Percentiles rank a stretch among this genome's conserved stretches.
phyloP scores from a whole-genome alignment of 2,888 invertebrate genomes.

The Amaurobius ferox region DNA sequence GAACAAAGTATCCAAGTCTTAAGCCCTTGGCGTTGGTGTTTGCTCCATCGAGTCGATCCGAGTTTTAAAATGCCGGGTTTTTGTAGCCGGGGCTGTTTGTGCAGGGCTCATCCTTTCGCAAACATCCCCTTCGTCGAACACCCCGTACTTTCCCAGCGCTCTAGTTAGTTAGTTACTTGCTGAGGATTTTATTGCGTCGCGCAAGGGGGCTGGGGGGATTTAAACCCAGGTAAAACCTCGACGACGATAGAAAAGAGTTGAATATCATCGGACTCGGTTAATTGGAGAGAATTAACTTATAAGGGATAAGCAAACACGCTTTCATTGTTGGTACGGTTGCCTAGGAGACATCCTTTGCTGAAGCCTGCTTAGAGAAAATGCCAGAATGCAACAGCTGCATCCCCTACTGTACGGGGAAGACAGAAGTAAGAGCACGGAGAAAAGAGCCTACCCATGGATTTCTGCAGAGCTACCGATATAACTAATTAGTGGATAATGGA shows the following conservation, averaged over 20 bases:
- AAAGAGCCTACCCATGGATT: conserved; percentile 48
- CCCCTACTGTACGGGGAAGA: conserved; percentile 38
- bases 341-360: conserved; percentile 54
- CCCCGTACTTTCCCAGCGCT: conserved; percentile 52
- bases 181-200: conserved; percentile 49
- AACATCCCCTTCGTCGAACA: conserved; percentile 47
- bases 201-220: conserved; percentile 12
- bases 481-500: conserved; percentile 72
- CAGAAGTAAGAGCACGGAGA: conserved; percentile 63
- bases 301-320: conserved; percentile 71
- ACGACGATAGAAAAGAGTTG: conserved; percentile 55
- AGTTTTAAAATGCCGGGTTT: conserved; percentile 62
- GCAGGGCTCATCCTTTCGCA: conserved; percentile 61
- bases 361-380: conserved; percentile 54
- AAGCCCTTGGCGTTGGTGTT: conserved; percentile 50
- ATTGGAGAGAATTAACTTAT: conserved; percentile 72
- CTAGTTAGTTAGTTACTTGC: conserved; percentile 44
- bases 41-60: conserved; percentile 55
- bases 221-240: conserved; percentile 67
- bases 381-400: conserved; percentile 67
- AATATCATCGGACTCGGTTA: conserved; percentile 65
- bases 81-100: conserved; percentile 52
- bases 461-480: conserved; percentile 68
- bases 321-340: conserved; percentile 68
- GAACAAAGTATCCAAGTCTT: conserved; percentile 54